These are phyloP conservation scores for Sycophila sp. DNA, from an alignment of 1,140 invertebrate genomes.

Conservation along the genomic window DNA sequence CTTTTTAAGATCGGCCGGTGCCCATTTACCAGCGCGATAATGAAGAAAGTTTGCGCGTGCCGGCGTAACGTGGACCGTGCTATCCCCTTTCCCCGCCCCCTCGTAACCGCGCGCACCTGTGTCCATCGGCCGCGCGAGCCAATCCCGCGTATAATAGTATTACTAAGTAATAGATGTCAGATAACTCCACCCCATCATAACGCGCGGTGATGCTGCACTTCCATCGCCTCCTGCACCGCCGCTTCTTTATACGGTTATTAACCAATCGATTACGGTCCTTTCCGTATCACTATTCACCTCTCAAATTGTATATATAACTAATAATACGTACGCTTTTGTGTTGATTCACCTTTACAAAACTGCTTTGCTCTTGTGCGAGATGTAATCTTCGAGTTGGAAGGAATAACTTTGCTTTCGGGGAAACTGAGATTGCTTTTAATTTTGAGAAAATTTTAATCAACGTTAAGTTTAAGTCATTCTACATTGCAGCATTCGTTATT, in stretches of 20 bases:
- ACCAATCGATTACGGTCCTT: constrained; percentile 23
- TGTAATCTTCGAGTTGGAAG: too few relatives aligned
- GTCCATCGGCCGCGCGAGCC: neutral
- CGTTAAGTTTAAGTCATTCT: too few relatives aligned
- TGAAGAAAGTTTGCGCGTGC: constrained; percentile 14
- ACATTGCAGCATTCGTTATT: too few relatives aligned
- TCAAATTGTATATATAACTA: neutral
- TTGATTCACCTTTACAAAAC: too few relatives aligned
- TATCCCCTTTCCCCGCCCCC: constrained; percentile 1
- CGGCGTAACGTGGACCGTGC: too few relatives aligned
- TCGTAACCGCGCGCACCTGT: constrained; percentile 17
- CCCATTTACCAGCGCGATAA: constrained; percentile 1
- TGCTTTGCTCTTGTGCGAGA: too few relatives aligned
- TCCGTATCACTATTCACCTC: constrained; percentile 7
- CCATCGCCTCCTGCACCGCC: neutral
- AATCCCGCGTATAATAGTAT: constrained; percentile 29
- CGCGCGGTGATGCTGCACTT: constrained; percentile 30
- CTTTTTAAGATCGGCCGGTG: neutral
- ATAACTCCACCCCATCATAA: constrained; percentile 34
- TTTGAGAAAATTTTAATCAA: too few relatives aligned
- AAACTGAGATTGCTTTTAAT: too few relatives aligned
- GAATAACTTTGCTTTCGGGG: too few relatives aligned
- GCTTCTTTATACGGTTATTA: constrained; percentile 3
- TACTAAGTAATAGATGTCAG: constrained; percentile 41
- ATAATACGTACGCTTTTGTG: neutral